Evolutionary conservation across 2,888 invertebrate species (phyloP).

Genomic region (Hypercompe scribonia): DNA sequence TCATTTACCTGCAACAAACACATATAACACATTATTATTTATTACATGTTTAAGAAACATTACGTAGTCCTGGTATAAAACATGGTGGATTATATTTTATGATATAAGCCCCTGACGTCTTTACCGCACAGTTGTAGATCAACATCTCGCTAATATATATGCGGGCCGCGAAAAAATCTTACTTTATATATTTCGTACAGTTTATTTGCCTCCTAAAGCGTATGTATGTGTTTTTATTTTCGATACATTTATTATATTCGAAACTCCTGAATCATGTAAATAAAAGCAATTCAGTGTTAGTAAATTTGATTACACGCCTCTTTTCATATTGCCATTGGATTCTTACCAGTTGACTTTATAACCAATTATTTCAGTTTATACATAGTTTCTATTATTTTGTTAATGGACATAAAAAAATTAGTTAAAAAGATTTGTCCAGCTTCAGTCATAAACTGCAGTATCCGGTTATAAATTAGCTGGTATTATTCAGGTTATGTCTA

Average conservation of each 20-base stretch:
- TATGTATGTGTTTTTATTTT: slow-evolving; percentile 43
- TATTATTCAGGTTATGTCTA: background rate
- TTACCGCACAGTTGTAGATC: slow-evolving; percentile 51
- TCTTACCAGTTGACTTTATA: background rate
- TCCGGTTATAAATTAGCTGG: background rate
- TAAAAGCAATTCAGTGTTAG: background rate
- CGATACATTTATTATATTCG: slow-evolving; percentile 37
- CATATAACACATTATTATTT: slow-evolving; percentile 34
- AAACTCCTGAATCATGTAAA: slow-evolving; percentile 1
- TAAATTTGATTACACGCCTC: background rate
- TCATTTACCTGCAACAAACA: slow-evolving; percentile 54
- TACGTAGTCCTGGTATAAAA: slow-evolving; percentile 42
- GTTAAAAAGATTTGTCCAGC: background rate
- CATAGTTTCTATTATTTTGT: background rate
- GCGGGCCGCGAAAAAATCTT: slow-evolving; percentile 49
- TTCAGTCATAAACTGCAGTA: background rate
- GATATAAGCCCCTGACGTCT: slow-evolving; percentile 43
- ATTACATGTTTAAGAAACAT: slow-evolving; percentile 44
- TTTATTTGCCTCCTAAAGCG: slow-evolving; percentile 45
- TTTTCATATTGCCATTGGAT: background rate
- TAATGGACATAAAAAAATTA: background rate
- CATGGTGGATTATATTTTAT: slow-evolving; percentile 48
- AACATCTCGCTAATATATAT: slow-evolving; percentile 53
- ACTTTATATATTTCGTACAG: slow-evolving; percentile 45
- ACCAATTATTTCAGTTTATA: background rate